Base-by-base conservation (phyloP, 1,140 invertebrate genomes). In the Diabrotica undecimpunctata region DNA sequence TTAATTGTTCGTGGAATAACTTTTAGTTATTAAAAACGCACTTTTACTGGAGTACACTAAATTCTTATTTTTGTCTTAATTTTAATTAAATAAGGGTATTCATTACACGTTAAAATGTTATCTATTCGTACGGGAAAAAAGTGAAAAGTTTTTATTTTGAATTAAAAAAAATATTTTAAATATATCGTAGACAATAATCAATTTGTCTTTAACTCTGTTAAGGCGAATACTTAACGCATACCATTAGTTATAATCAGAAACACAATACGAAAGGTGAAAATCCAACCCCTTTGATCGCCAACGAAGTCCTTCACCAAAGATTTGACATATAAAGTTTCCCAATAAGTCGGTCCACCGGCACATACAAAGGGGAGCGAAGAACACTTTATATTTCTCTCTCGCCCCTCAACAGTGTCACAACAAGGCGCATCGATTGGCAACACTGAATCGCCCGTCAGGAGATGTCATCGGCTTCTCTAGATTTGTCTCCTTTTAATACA, bases 401-500 rank as follows among this genome's bases (percentile, higher is more conserved):
- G 51, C 66, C 67, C 66, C 66, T 70, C 63, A 59, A 65, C 66
- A 46, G 53, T 67, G 68, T 67, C 62, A 65, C 63, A 57, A 70
- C 66, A 70, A 67, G 68, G 62, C 68, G 60, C 68, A 68, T 70
- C 68, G 66, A 70, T 70, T 70, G 68, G 64, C 36, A 61, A 69
- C 67, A 65, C 64, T 64, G 68, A 68, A 64, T 67, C 62, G 68
- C 63, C 68, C 65, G 68, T 69, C 68, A 69, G 60, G 35, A 61
- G 60, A 64, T 68, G 68, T 70, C 68, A 70, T 67, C 68, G 56
- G 61, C 57, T 52, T 11, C 8, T 35, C 14, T 50, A n/a, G 41
- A 37, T 12, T 37, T 41, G 12, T 37, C 13, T 41, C 57, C 7
- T 12, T n/a, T 11, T 12, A 39, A 35, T 35, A 7, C 12, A 37